These are phyloP conservation scores for Mantis religiosa DNA, from an alignment of 2,888 invertebrate genomes.

Conservation along the genomic window DNA sequence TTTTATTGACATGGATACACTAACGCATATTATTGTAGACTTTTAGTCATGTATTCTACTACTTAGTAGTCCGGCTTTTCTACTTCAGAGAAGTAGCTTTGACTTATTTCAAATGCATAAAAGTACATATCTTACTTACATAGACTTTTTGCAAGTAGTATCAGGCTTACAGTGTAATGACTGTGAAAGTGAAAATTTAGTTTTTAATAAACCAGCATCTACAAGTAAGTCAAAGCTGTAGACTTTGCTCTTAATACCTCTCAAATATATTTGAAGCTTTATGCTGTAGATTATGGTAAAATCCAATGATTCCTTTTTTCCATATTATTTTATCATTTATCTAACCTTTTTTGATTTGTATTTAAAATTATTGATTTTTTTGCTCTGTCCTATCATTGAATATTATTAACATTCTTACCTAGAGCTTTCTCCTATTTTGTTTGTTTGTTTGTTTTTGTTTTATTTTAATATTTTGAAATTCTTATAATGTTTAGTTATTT, in stretches of 20 bases:
- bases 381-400: too few species aligned
- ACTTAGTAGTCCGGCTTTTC: neutral
- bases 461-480: too few species aligned
- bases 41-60: neutral
- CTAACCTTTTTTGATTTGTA: too few species aligned
- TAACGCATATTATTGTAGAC: neutral
- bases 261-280: neutral
- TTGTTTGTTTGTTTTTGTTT: too few species aligned
- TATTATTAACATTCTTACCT: too few species aligned
- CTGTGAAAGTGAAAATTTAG: neutral
- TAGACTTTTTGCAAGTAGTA: neutral
- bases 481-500: too few species aligned
- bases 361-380: too few species aligned
- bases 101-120: neutral
- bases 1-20: neutral
- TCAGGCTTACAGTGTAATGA: neutral
- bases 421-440: too few species aligned
- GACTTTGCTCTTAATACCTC: neutral
- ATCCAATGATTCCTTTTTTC: neutral
- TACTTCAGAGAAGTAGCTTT: neutral
- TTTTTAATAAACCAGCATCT: neutral
- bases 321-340: too few species aligned
- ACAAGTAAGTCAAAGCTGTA: neutral
- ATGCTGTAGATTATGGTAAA: neutral
- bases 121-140: neutral